Evolutionary conservation across 2,888 invertebrate species (phyloP), one percentile per base, ranked within the genome.

Genomic region (Caenorhabditis auriculariae): DNA sequence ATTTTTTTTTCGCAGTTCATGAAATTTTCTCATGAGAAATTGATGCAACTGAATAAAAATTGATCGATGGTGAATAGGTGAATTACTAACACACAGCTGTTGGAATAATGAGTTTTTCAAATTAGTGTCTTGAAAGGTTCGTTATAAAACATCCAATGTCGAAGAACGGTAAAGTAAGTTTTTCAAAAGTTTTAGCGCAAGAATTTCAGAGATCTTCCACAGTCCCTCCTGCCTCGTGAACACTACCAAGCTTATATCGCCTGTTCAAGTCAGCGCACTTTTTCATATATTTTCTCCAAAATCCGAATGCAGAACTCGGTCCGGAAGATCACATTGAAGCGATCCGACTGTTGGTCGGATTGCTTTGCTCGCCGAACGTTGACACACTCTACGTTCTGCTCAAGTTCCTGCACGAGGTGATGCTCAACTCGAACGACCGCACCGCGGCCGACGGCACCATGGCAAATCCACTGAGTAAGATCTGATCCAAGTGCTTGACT

Each of bases 241-340:
- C 87, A 94, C 37, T 94, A 93, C 82, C 87, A 88, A 51, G 90
- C 91, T 65, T 93, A 94, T 85, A 87, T 94, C 68, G 89, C 90
- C 78, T 91, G 92, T 51, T 91, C 92, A 85, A 90, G 93, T 93
- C 84, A 87, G 88, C 9, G 1, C 35, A 35, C 12, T n/a, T 35
- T 9, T 35, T 35, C 35, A 35, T 35, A 35, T 15, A 35, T n/a
- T 35, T 35, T 1, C 1, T 35, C n/a, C n/a, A n/a, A n/a, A n/a
- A n/a, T n/a, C n/a, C n/a, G n/a, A n/a, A n/a, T 60, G 27, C 53
- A 69, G 71, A 61, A 54, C 46, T 72, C 23, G 42, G 56, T 35
- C 44, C 60, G 17, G 70, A 70, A 27, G 65, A 65, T 12, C 44
- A 69, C 42, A 57, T 72, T 24, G 66, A 67, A 27, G 63, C 65